These are phyloP conservation scores for Quadroppia sp. DNA, from an alignment of 2,888 invertebrate genomes.

Conservation along the genomic window DNA sequence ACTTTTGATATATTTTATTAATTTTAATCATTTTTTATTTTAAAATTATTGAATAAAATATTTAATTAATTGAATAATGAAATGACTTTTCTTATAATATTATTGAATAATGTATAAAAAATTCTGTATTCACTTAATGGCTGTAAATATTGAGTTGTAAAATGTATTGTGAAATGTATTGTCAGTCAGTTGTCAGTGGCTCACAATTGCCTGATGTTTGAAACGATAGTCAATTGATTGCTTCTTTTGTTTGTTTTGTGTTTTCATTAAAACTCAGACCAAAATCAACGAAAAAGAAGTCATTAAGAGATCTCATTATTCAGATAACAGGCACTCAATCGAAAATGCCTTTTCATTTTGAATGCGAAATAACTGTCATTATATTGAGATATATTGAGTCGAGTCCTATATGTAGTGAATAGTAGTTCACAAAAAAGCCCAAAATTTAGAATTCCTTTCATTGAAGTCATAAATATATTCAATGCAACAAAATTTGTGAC, in stretches of 20 bases:
- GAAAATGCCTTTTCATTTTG: too few relatives aligned
- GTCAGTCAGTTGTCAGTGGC: neutral
- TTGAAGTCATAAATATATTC: neutral
- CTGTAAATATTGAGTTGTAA: neutral
- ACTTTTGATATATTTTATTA: too few relatives aligned
- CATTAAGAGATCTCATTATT: slow-evolving; percentile 11
- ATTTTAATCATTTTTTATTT: too few relatives aligned
- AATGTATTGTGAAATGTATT: neutral
- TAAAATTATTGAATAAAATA: too few relatives aligned
- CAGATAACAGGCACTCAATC: neutral
- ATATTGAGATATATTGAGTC: neutral
- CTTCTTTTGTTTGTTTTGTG: neutral
- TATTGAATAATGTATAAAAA: too few relatives aligned
- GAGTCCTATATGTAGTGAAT: neutral
- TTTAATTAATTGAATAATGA: too few relatives aligned
- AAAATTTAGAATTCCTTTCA: neutral
- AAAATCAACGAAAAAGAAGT: neutral
- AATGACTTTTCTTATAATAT: too few relatives aligned
- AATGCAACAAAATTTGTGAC: neutral
- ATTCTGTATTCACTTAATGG: too few relatives aligned
- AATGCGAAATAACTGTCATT: too few relatives aligned
- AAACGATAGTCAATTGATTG: too few relatives aligned
- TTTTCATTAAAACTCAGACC: neutral
- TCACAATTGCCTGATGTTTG: neutral
- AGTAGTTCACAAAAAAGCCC: neutral